Evolutionary conservation across 2,888 invertebrate species (phyloP).

Genomic region (Pteria penguin): DNA sequence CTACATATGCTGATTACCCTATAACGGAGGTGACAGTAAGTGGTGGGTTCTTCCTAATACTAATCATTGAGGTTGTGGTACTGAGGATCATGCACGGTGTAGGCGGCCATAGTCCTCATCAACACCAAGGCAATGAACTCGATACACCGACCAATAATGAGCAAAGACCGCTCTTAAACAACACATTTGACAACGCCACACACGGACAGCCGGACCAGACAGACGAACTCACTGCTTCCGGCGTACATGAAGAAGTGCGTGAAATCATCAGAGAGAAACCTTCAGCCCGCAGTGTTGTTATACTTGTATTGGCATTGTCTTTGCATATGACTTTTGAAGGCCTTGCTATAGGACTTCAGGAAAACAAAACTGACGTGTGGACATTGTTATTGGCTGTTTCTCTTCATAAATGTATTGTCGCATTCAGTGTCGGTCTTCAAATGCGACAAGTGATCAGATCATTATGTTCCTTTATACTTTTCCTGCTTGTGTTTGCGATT

Average conservation of each 20-base stretch:
- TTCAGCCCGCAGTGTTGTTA: slow-evolving; percentile 68
- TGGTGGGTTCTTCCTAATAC: slow-evolving; percentile 23
- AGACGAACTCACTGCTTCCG: slow-evolving; percentile 4
- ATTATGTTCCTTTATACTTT: slow-evolving; percentile 30
- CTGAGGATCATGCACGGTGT: slow-evolving; percentile 1
- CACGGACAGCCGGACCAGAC: neutral
- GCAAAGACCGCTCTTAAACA: neutral
- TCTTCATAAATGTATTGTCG: slow-evolving; percentile 82
- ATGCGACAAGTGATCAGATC: slow-evolving; percentile 76
- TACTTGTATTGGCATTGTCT: slow-evolving; percentile 82
- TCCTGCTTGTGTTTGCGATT: slow-evolving; percentile 49
- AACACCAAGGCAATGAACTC: neutral
- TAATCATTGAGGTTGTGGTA: slow-evolving; percentile 10
- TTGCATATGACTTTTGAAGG: slow-evolving; percentile 83
- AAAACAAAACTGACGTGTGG: slow-evolving; percentile 64
- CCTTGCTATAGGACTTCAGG: slow-evolving; percentile 82
- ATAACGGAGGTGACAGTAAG: slow-evolving; percentile 13
- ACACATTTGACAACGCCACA: no score
- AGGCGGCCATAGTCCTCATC: neutral
- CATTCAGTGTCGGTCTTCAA: slow-evolving; percentile 82
- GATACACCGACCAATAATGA: neutral
- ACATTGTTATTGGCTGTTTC: slow-evolving; percentile 80
- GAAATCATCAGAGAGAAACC: neutral
- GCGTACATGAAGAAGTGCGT: slow-evolving; percentile 17
- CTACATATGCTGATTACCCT: neutral